Conservation (phyloP, 2,797 vertebrate species). For the Oceanodroma leucorhoa region DNA sequence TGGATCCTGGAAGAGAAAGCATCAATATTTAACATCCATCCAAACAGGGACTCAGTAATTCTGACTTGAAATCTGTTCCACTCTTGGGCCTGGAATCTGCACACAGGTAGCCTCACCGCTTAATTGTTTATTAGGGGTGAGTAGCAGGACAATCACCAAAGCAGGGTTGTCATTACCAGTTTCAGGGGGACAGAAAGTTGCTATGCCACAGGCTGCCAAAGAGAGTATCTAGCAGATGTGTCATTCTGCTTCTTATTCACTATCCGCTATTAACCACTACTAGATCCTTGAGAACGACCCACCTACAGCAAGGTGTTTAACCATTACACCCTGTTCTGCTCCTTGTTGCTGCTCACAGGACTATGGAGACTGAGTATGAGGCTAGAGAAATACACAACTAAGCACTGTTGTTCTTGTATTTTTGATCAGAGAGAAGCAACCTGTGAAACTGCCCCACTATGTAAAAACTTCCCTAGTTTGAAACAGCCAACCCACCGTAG, state of each 20-base stretch:
- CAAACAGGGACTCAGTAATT: not conserved
- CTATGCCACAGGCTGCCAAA: not conserved
- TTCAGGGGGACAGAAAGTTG: not conserved
- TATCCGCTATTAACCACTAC: not conserved
- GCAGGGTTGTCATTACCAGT: not conserved
- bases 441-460: not conserved
- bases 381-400: not conserved
- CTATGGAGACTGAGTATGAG: not conserved
- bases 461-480: not conserved
- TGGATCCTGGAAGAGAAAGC: constrained; percentile 79
- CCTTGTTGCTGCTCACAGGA: not conserved
- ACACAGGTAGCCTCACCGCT: not conserved
- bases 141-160: not conserved
- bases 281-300: not conserved
- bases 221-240: not conserved
- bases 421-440: not conserved
- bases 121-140: not conserved
- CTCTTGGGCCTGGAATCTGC: not conserved
- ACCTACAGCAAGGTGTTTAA: not conserved
- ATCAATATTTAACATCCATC: not conserved
- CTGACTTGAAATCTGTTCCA: not conserved
- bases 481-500: not conserved
- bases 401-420: not conserved
- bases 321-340: not conserved
- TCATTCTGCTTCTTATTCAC: not conserved